Evolutionary conservation across 2,888 invertebrate species (phyloP).

Genomic region (Drosophila rellima): DNA sequence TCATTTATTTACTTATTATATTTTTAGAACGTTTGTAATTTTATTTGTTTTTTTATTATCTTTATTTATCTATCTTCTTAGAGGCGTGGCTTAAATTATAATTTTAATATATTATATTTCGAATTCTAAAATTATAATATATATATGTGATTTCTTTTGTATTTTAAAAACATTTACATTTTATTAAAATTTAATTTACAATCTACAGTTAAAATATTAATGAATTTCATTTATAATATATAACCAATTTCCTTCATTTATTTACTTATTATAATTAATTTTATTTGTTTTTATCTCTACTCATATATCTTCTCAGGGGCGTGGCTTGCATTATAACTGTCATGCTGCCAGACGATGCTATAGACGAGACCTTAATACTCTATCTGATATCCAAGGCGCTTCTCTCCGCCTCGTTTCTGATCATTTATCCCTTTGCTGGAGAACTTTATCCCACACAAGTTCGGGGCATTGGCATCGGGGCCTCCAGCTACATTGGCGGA

Average conservation of each 20-base stretch:
- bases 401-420: conserved; percentile 95
- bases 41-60: too few species aligned
- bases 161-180: too few species aligned
- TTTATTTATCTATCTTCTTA: too few species aligned
- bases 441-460: conserved; percentile 96
- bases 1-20: too few species aligned
- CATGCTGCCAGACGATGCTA: conserved; percentile 92
- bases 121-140: too few species aligned
- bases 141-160: too few species aligned
- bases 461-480: conserved; percentile 95
- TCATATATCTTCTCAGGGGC: conserved; percentile 87
- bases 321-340: conserved; percentile 94
- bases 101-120: too few species aligned
- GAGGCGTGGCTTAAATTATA: too few species aligned
- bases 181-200: too few species aligned
- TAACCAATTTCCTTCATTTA: too few species aligned
- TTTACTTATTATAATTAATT: background rate
- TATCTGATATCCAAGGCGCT: conserved; percentile 94
- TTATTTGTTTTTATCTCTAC: conserved; percentile 87
- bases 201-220: too few species aligned
- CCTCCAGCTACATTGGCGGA: conserved; percentile 96
- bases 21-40: too few species aligned
- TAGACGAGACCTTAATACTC: conserved; percentile 90
- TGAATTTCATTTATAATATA: background rate
- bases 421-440: conserved; percentile 96